These are phyloP conservation scores for Elysia crispata DNA, from an alignment of 2,888 invertebrate genomes.

Conservation along the genomic window DNA sequence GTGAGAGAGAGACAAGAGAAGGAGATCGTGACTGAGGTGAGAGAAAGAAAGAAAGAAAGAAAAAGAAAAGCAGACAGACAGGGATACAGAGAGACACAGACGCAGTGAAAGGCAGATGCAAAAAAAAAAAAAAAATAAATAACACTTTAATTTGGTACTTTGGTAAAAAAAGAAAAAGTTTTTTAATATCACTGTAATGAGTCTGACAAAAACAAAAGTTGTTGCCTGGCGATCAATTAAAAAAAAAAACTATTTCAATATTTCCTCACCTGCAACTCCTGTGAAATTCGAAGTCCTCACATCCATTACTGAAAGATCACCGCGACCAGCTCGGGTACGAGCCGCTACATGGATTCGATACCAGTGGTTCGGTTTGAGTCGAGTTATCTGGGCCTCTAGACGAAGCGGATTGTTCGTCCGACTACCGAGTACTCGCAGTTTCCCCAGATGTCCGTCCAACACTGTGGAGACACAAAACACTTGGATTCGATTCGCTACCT, in stretches of 20 bases:
- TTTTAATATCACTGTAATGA: no score
- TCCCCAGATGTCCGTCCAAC: conserved; percentile 57
- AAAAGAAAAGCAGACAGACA: no score
- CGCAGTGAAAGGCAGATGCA: no score
- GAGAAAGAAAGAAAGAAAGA: no score
- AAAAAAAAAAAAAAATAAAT: no score
- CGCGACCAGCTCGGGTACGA: conserved; percentile 91
- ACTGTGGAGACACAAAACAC: background rate
- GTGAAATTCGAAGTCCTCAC: conserved; percentile 60
- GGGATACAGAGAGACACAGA: no score
- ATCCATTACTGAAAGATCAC: conserved; percentile 81
- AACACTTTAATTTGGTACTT: no score
- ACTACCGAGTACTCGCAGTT: conserved; percentile 85
- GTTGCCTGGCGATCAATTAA: no score
- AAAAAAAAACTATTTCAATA: no score
- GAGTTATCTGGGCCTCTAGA: conserved; percentile 89
- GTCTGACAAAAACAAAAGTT: background rate
- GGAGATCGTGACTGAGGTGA: no score
- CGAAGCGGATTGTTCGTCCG: conserved; percentile 86
- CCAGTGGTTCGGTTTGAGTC: conserved; percentile 89
- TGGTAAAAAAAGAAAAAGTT: no score
- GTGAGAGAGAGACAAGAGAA: no score
- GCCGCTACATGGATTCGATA: conserved; percentile 89
- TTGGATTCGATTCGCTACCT: background rate
- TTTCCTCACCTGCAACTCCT: conserved; percentile 3